Conservation (phyloP, 2,113 vertebrate species). For the Neolamprologus caudopunctatus region DNA sequence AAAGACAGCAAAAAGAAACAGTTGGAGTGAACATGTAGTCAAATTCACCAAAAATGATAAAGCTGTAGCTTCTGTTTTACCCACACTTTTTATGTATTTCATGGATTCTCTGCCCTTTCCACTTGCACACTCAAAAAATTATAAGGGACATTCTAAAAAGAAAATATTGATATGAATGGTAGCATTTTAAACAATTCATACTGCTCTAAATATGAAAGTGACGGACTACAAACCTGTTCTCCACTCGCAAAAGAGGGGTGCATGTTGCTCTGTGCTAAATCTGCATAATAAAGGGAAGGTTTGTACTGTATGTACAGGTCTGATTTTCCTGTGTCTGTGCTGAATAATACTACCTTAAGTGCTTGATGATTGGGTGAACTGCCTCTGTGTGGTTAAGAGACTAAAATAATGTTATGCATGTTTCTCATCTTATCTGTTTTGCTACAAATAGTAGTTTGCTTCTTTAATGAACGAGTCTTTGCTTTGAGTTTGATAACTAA, state of each 20-base stretch:
- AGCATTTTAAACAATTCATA: background rate
- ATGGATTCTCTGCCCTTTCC: background rate
- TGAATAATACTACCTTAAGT: background rate
- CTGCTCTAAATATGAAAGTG: background rate
- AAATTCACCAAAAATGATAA: background rate
- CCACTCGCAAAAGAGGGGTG: background rate
- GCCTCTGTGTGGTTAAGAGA: background rate
- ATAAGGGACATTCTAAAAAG: background rate
- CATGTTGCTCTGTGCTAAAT: background rate
- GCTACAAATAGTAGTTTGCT: background rate
- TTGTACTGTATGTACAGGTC: background rate
- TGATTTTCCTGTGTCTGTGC: background rate
- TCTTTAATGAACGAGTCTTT: accelerated
- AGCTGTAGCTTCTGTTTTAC: background rate
- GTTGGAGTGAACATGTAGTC: background rate
- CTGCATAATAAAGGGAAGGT: background rate
- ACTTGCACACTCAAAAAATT: background rate
- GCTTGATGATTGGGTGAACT: background rate
- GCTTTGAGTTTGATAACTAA: background rate
- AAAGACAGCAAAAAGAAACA: background rate
- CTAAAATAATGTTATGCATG: background rate
- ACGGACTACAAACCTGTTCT: background rate
- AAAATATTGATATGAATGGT: background rate
- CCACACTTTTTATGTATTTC: background rate
- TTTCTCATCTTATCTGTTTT: background rate